phyloP scores from a whole-genome alignment of 2,797 vertebrate genomes.

The Squalus acanthias region DNA sequence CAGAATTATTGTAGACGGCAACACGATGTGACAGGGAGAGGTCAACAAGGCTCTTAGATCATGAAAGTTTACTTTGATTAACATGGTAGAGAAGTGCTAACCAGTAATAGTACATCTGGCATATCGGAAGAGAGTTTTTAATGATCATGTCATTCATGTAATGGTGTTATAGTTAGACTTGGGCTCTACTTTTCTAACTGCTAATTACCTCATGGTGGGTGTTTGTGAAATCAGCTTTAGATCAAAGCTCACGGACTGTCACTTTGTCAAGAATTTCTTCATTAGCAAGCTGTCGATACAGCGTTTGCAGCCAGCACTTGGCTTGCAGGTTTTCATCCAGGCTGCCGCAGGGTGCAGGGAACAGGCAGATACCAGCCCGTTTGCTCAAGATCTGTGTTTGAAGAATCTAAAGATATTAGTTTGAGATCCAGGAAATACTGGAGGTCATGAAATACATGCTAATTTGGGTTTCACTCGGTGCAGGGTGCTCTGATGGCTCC shows the following conservation, averaged over 20 bases:
- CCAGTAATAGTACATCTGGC: not conserved
- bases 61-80: conserved; percentile 1
- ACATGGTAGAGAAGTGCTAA: not conserved
- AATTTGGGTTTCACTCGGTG: not conserved
- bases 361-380: not conserved
- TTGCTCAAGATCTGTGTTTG: not conserved
- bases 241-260: conserved; percentile 62
- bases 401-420: not conserved
- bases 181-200: conserved; percentile 51
- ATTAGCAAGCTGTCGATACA: conserved; percentile 69
- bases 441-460: not conserved
- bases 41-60: not conserved
- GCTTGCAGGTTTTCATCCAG: conserved; percentile 47
- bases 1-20: not conserved
- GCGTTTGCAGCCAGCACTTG: conserved; percentile 65
- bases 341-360: not conserved
- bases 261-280: conserved; percentile 67
- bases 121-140: not conserved
- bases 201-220: conserved; percentile 60
- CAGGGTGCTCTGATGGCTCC: not conserved
- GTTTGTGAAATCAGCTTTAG: conserved; percentile 57
- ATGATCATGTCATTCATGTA: not conserved
- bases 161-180: not conserved
- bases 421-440: not conserved
- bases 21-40: not conserved